Percentiles rank a stretch among this genome's conserved stretches.
phyloP scores from a whole-genome alignment of 2,888 invertebrate species.

The Abscondita cerata region DNA sequence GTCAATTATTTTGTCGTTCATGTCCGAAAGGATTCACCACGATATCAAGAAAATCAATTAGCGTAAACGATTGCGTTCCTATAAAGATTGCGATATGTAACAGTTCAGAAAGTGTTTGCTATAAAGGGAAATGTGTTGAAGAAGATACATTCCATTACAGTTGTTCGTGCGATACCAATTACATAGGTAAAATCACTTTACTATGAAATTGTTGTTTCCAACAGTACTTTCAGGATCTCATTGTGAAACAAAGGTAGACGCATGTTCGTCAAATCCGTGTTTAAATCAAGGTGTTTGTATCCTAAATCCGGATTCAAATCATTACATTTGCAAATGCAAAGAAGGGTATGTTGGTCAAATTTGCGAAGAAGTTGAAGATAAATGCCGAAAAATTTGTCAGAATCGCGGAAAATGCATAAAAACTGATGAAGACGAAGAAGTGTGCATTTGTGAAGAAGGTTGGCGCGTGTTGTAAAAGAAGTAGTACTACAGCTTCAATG shows the following conservation, averaged over 20 bases:
- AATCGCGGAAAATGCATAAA: constrained; percentile 63
- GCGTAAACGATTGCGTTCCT: constrained; percentile 58
- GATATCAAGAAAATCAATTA: constrained; percentile 52
- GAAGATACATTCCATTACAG: constrained; percentile 54
- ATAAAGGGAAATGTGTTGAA: constrained; percentile 55
- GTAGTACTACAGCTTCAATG: constrained; percentile 6
- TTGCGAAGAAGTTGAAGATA: constrained; percentile 58
- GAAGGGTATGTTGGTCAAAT: constrained; percentile 60
- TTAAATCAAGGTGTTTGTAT: constrained; percentile 63
- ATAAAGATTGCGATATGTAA: constrained; percentile 60
- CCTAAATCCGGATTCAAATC: constrained; percentile 37
- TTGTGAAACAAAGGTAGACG: constrained; percentile 61
- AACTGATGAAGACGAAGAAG: constrained; percentile 54
- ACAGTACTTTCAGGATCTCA: constrained; percentile 57
- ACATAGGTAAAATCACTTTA: constrained; percentile 55
- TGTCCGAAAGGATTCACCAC: constrained; percentile 66
- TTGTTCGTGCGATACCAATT: constrained; percentile 62
- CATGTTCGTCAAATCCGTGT: constrained; percentile 64
- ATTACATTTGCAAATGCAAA: constrained; percentile 61
- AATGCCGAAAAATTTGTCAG: constrained; percentile 58
- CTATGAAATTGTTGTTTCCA: constrained; percentile 3
- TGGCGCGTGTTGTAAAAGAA: no score
- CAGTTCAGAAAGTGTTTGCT: constrained; percentile 61
- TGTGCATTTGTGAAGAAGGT: constrained; percentile 57
- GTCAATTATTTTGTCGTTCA: constrained; percentile 63